Evolutionary conservation across 1,140 invertebrate genomes (phyloP), one percentile per base, ranked within the genome.

Genomic region (Drosophila nigrodunni): DNA sequence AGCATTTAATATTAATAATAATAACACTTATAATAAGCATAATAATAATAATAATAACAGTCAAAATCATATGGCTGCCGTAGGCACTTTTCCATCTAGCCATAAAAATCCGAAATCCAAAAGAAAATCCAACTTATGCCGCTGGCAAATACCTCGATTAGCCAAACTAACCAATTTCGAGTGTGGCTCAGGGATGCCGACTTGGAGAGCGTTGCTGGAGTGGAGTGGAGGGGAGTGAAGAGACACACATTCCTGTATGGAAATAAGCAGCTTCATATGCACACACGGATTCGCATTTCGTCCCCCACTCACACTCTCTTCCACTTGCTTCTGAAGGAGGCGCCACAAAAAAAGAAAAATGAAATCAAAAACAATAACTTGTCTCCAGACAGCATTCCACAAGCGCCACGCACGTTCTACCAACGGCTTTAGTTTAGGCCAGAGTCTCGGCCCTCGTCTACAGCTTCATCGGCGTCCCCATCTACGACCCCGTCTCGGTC

Each of bases 341-440:
- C 18, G 39, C 47, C 39, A 64, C 70, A 83, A 72, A 61, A 30
- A 77, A 88, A 89, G 80, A 88, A 88, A 88, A 88, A 88, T 88
- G 85, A 88, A 88, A 88, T 88, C 85, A 88, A 88, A 88, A 88
- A 88, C 85, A 88, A 88, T 88, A 88, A 88, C 85, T 88, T 87
- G 83, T 87, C 83, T 87, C 83, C 83, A 88, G 83, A 89, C 83
- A 80, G 83, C 83, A 87, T 87, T 87, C 83, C 83, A 83, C 83
- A 88, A 83, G 83, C 87, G 78, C 78, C 76, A 88, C 79, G 79
- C 83, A 87, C 77, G 87, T 87, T 86, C 66, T 57, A 52, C 11
- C 49, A 59, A 61, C 67, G 58, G 47, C 47, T 18, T 43, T 35
- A 55, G 35, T 52, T 52, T 30, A 11, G 49, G 49, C 30, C 52